Evolutionary conservation across 2,797 vertebrate genomes (phyloP), one percentile per base, ranked within the genome.

Genomic region (Scleropages formosus): DNA sequence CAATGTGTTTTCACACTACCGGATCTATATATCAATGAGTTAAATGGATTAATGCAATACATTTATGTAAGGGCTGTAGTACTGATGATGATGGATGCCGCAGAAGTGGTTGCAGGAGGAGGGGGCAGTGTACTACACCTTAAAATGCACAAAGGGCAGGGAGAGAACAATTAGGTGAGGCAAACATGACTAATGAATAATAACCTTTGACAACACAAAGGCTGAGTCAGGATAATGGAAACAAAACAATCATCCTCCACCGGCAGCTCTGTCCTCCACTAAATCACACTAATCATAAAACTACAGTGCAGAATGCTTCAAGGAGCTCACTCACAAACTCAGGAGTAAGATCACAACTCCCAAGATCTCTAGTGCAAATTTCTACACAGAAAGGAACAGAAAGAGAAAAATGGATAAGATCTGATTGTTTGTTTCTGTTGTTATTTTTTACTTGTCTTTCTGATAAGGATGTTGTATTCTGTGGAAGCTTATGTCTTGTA

Each of bases 91-190:
- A 61, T 18, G n/a, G 22, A 31, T 68, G 66, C 49, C 47, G 22
- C 47, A 70, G 49, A 12, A 70, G 24, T 47, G 49, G 68, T 22
- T 56, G 68, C 15, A 56, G 16, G 47, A 56, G 15, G 53, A 6
- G 6, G 31, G 31, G 31, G 53, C 12, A 56, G 11, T 10, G 18
- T 11, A 53, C 47, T 56, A 56, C 49, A 70, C 68, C 26, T 70
- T 13, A 56, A 27, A 66, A 65, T 58, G 47, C 13, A 59, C 66
- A 61, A 56, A 53, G 49, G 46, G 16, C 56, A 74, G 53, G 24
- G 65, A 75, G 73, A 74, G 49, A 73, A 69, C 26, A 63, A 70
- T 61, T 49, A 78, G 71, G 26, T 18, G 44, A 63, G 16, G 64
- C 58, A 51, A 68, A 53, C 44, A 16, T 70, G 44, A 53, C 20